phyloP scores from a whole-genome alignment of 2,797 vertebrate species.

The Glossophaga mutica region DNA sequence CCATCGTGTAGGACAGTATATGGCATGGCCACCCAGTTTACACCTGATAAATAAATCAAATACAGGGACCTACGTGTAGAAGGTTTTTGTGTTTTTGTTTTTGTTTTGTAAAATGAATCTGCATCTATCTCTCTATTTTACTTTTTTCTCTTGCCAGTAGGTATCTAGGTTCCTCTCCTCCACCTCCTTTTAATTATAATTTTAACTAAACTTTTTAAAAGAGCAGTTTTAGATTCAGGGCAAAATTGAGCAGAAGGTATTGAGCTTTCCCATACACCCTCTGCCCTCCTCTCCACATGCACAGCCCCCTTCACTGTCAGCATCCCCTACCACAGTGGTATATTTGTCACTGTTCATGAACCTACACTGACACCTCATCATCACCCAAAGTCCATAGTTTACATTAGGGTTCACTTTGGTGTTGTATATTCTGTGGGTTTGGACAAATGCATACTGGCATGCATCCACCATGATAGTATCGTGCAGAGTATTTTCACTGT shows the following conservation, averaged over 20 bases:
- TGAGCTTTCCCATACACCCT: not conserved
- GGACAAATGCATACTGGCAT: too few species aligned
- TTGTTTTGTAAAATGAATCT: not conserved
- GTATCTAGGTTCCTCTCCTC: not conserved
- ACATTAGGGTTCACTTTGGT: not conserved
- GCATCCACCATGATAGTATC: not conserved
- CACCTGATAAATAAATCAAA: not conserved
- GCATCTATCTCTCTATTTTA: not conserved
- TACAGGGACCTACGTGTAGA: rapidly evolving
- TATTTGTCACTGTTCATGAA: not conserved
- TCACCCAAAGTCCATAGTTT: not conserved
- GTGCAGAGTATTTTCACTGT: not conserved
- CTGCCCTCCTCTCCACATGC: rapidly evolving
- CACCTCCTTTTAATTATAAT: not conserved
- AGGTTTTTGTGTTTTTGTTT: not conserved
- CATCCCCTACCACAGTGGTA: not conserved
- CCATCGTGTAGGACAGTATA: not conserved
- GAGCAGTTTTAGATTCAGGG: not conserved
- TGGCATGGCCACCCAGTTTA: not conserved
- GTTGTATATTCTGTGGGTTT: not conserved
- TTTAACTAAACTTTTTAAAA: not conserved
- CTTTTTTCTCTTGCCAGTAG: not conserved
- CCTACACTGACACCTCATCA: not conserved
- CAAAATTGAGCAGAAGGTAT: not conserved
- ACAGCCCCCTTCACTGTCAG: not conserved